Percentiles rank a stretch among this genome's conserved stretches.
phyloP scores from a whole-genome alignment of 2,113 vertebrate genomes.

The Apodemus speciosus region DNA sequence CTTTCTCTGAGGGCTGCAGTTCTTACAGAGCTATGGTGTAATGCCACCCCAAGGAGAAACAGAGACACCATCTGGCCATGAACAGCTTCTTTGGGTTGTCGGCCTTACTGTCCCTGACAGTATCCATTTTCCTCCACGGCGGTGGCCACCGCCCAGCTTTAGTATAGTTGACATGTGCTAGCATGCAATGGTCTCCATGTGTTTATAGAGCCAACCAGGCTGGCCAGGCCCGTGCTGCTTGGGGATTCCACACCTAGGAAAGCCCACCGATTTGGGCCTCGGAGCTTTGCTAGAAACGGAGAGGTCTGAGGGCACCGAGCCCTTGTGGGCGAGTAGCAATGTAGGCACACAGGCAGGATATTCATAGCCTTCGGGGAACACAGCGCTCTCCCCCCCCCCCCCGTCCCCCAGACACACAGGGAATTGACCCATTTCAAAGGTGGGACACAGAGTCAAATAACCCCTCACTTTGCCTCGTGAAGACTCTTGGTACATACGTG shows the following conservation, averaged over 20 bases:
- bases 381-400: too few species aligned
- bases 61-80: too few species aligned
- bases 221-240: too few species aligned
- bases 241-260: background rate
- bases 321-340: background rate
- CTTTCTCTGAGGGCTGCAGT: background rate
- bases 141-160: too few species aligned
- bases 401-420: background rate
- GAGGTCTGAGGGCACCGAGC: background rate
- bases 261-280: too few species aligned
- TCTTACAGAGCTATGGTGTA: background rate
- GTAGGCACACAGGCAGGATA: background rate
- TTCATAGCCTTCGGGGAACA: background rate
- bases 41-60: background rate
- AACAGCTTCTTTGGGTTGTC: background rate
- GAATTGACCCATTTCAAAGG: conserved; percentile 36
- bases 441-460: conserved; percentile 28
- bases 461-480: conserved; percentile 76
- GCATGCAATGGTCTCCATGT: background rate
- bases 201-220: background rate
- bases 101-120: rapidly evolving
- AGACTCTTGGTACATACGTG: conserved; percentile 73
- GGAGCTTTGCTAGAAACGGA: background rate
- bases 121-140: background rate
- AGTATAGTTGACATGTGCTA: rapidly evolving